Conservation (phyloP, 2,888 invertebrate genomes). For the Callinectes sapidus region DNA sequence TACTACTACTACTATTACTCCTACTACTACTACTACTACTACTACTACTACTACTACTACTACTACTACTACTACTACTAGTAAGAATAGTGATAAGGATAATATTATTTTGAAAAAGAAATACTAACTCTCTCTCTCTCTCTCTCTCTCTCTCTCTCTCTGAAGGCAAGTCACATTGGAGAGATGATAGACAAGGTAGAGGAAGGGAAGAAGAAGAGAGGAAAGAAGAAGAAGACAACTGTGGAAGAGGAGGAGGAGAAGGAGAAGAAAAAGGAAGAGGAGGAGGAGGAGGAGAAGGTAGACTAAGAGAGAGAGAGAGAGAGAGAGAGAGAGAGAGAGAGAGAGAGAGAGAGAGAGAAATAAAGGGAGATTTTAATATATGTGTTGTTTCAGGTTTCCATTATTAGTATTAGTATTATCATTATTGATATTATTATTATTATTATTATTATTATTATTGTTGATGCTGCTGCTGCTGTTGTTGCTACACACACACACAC, state of each 20-base stretch:
- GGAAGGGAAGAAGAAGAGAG: not conserved
- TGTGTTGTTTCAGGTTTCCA: not conserved
- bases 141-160: conserved; percentile 1
- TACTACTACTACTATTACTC: too few species aligned
- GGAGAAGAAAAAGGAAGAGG: not conserved
- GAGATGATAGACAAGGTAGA: not conserved
- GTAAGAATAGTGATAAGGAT: too few species aligned
- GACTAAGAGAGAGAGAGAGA: conserved; percentile 14
- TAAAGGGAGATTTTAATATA: not conserved
- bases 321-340: not conserved
- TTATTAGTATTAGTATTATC: not conserved
- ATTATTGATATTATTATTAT: not conserved
- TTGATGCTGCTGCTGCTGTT: not conserved
- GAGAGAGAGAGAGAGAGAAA: not conserved
- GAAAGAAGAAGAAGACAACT: not conserved
- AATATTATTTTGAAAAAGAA: too few species aligned
- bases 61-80: too few species aligned
- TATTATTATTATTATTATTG: not conserved
- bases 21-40: too few species aligned
- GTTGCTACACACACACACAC: too few species aligned
- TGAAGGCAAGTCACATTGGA: not conserved
- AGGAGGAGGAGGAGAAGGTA: not conserved
- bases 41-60: too few species aligned
- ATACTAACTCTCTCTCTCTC: conserved; percentile 1
- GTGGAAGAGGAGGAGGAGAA: not conserved